Base-by-base conservation (phyloP, 1,140 invertebrate genomes). In the Calosoma granatense region DNA sequence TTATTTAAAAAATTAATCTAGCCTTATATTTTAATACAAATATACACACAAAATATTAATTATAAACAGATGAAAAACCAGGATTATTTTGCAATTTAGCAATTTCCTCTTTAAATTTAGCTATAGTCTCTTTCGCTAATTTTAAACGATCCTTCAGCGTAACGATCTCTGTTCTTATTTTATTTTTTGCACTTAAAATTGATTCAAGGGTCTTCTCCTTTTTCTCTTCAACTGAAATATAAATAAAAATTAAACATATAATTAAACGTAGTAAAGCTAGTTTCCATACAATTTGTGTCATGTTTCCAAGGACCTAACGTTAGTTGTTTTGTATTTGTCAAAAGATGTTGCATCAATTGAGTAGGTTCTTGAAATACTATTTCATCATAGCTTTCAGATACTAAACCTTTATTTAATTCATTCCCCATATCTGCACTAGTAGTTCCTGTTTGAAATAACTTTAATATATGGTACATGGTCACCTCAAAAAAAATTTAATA, bases 361-460 rank as follows among this genome's bases (percentile, higher is more conserved):
- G 93, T 94, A 9, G 95, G 95, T 69, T 98, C 96, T 82, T 90
- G 92, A 70, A 98, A 98, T 1, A 98, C 91, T 56, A 98, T 90
- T 79, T 98, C 95, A 72, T 98, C 95, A 71, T 98, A 98, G 65
- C 85, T 90, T 76, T 98, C 95, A 2, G 91, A 91, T 0, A 96
- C 89, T 0, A 97, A 74, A 39, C 84, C 85, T 62, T 93, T 89
- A 60, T 87, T 89, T 17, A 82, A 85, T 61, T 88, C 85, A 61
- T 86, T 80, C 69, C 63, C 64, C 22, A 70, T 63, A 43, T 69
- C 74, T 19, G 75, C 74, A 0, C 79, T 77, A 56, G 76, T 76
- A 2, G 80, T 78, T 55, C 82, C 78, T 1, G 84, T 85, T 78
- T 94, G 92, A 70, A 98, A 98, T 6, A 99, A 72, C 74, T 98